Evolutionary conservation across 2,888 invertebrate species (phyloP), one percentile per base, ranked within the genome.

Genomic region (Cataglyphis altisquamis): DNA sequence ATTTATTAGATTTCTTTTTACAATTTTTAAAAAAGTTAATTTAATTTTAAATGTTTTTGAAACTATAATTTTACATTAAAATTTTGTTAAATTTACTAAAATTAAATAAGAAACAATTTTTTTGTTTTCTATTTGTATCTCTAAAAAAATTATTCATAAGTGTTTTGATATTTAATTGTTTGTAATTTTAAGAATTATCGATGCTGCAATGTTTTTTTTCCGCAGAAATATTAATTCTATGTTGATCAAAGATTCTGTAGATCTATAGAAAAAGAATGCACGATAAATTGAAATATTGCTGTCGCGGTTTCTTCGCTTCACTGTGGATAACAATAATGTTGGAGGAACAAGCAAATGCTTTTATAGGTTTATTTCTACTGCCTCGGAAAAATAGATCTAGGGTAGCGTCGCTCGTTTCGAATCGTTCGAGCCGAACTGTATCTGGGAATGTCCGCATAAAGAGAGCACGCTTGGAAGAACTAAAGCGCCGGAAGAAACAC

Each of bases 401-500:
- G 41, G 6, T 80, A 63, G 55, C 52, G 55, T 10, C 63, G 32
- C 32, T 82, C 85, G 57, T 88, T 72, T 73, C 67, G 88, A 87
- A 86, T 86, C 82, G 88, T 86, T 77, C 86, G 75, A 55, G 70
- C 66, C 57, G 52, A 72, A 64, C 57, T 66, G 21, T 78, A 70
- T 78, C 32, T 15, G 60, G 60, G 78, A 60, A 60, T 60, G 32
- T 60, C 32, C 82, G 66, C 78, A 84, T 85, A 85, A 87, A 88
- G 83, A 84, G 64, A 41, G 25, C 32, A 57, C 57, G 67, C 77
- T 48, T 52, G 72, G 64, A 74, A 70, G 82, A 83, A 86, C 82
- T 89, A 87, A 89, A 91, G 84, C 88, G 74, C 67, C 67, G 82
- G 84, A 88, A 88, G 88, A 88, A 87, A 84, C 85, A 86, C 77